Conservation (phyloP, 2,888 invertebrate species). For the Campaea margaritaria region DNA sequence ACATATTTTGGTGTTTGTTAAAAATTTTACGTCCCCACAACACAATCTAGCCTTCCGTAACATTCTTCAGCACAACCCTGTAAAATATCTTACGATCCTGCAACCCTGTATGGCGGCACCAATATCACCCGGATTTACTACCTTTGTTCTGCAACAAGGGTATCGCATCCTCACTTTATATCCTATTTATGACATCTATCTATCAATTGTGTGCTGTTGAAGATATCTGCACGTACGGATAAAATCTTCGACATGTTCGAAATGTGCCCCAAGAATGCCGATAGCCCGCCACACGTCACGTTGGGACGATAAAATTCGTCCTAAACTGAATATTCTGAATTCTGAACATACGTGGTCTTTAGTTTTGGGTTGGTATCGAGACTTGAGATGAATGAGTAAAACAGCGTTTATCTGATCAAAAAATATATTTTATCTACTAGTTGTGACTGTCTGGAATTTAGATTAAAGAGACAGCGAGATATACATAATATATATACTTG, state of each 20-base stretch:
- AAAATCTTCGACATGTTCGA: constrained; percentile 28
- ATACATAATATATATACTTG: neutral
- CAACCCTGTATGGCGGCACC: constrained; percentile 2
- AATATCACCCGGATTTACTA: constrained; percentile 15
- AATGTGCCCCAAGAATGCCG: constrained; percentile 24
- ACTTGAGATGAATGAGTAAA: constrained; percentile 26
- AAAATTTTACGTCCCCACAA: neutral
- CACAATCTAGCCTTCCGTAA: neutral
- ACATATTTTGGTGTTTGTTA: too few relatives aligned
- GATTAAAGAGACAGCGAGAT: neutral
- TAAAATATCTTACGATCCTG: constrained; percentile 15
- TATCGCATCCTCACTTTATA: constrained; percentile 16
- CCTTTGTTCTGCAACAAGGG: constrained; percentile 18
- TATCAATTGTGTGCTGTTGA: constrained; percentile 28
- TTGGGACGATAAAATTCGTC: constrained; percentile 27
- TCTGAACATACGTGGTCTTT: constrained; percentile 23
- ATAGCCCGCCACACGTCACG: constrained; percentile 26
- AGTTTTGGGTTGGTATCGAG: constrained; percentile 21
- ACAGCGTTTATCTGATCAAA: constrained; percentile 6
- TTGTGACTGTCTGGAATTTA: neutral
- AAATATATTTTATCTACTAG: constrained; percentile 1
- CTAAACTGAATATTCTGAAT: constrained; percentile 30
- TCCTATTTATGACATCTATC: constrained; percentile 25
- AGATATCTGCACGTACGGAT: constrained; percentile 29
- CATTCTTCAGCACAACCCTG: neutral